Percentiles rank a stretch among this genome's conserved stretches.
Conservation (phyloP, 1,140 invertebrate species). For the Drosophila asahinai region DNA sequence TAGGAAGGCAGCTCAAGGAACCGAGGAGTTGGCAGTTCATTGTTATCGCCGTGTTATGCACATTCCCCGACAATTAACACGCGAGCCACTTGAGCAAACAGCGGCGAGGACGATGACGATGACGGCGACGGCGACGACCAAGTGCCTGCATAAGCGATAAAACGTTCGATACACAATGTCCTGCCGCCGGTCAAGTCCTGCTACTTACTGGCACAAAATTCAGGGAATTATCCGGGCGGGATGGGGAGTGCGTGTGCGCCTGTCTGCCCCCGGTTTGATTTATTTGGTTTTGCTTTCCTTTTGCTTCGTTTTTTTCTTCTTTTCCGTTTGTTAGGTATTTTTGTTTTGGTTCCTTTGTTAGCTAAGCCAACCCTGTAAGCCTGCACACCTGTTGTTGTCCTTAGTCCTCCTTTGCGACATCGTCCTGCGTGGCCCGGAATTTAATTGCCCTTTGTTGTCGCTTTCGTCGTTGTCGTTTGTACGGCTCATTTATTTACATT, state of each 20-base stretch:
- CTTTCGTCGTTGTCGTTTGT: conserved; percentile 72
- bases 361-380: conserved; percentile 69
- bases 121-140: conserved; percentile 45
- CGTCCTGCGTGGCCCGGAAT: conserved; percentile 65
- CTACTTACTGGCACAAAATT: conserved; percentile 31
- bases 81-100: conserved; percentile 79
- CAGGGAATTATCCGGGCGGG: conserved; percentile 25
- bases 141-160: conserved; percentile 77
- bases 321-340: conserved; percentile 38
- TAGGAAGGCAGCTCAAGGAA: conserved; percentile 1
- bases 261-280: conserved; percentile 74
- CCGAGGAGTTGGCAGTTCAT: conserved; percentile 38
- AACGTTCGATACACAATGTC: conserved; percentile 73
- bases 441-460: conserved; percentile 81
- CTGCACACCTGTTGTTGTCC: conserved; percentile 74
- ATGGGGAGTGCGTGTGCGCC: conserved; percentile 43
- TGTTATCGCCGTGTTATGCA: conserved; percentile 78
- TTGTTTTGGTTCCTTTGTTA: conserved; percentile 50
- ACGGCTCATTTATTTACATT: conserved; percentile 83
- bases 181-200: conserved; percentile 39
- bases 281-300: conserved; percentile 52
- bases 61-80: conserved; percentile 82
- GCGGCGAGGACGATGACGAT: conserved; percentile 44
- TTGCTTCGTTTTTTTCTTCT: conserved; percentile 1
- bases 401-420: conserved; percentile 32